Evolutionary conservation across 1,140 invertebrate genomes (phyloP), one percentile per base, ranked within the genome.

Genomic region (Globodera ellingtonae): DNA sequence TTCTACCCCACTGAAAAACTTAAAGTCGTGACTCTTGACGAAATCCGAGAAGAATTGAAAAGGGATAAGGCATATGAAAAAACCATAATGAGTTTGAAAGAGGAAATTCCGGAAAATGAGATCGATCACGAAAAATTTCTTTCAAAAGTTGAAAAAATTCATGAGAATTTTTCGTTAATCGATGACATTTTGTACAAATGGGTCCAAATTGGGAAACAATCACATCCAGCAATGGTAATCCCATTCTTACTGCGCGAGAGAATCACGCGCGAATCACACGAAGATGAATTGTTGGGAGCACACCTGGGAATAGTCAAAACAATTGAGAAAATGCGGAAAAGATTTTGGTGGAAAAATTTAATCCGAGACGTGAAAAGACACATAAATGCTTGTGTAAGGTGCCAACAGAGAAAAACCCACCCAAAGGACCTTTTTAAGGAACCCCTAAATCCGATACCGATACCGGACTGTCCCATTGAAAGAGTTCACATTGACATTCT

Each of bases 181-280:
- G 79, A 74, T 67, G 77, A 52, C n/a, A 81, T 80, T 69, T 52
- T 80, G 77, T 71, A 80, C 8, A 72, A 81, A 50, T 48, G 35
- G 48, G 10, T 13, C 44, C 48, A 79, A 80, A 46, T 9, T 9
- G 15, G 56, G 1, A 65, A 47, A 0, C 44, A 24, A 81, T 24
- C 79, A 13, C 9, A 6, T 6, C 35, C 15, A 7, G 46, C 13
- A 1, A 74, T 66, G 6, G 44, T 80, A 10, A 69, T 80, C 18
- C 79, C 56, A 7, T 21, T 4, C 10, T 13, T 24, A 6, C 79
- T 80, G 9, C 18, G 79, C 21, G 46, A 59, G 10, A 44, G 15
- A 3, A 18, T 81, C 4, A 18, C 79, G 0, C 3, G 15, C 9
- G 48, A 81, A n/a, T 4, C 18, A 10, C 79, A 79, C 13, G 21